Conservation (phyloP, 2,797 vertebrate genomes). For the Cyprinodon diabolis region DNA sequence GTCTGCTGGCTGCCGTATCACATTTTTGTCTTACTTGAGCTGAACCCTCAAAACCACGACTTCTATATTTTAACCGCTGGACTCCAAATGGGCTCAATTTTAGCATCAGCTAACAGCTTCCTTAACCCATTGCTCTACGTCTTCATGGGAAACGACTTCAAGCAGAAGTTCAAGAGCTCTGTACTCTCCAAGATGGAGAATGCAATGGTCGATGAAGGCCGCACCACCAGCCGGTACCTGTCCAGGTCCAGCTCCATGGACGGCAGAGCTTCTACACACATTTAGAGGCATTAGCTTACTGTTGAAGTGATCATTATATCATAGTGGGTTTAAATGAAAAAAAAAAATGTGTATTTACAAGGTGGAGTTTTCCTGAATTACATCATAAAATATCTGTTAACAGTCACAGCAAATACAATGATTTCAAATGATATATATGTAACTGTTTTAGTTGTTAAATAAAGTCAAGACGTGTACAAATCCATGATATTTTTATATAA, state of each 20-base stretch:
- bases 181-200: slow-evolving; percentile 89
- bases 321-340: not conserved
- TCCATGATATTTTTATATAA: not conserved
- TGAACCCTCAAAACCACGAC: slow-evolving; percentile 25
- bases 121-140: slow-evolving; percentile 95
- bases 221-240: slow-evolving; percentile 85
- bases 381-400: not conserved
- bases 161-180: slow-evolving; percentile 84
- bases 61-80: not conserved
- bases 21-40: slow-evolving; percentile 66
- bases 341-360: slow-evolving; percentile 11
- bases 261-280: slow-evolving; percentile 74
- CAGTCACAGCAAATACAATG: not conserved
- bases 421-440: not conserved
- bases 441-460: not conserved
- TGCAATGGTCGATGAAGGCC: slow-evolving; percentile 88
- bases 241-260: slow-evolving; percentile 85
- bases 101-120: slow-evolving; percentile 88
- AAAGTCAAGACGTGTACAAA: not conserved
- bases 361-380: not conserved
- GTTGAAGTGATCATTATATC: not conserved
- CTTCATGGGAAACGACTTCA: slow-evolving; percentile 93
- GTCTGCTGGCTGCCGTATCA: slow-evolving; percentile 80
- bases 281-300: slow-evolving; percentile 47
- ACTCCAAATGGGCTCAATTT: slow-evolving; percentile 43